These are phyloP conservation scores for Drosophila sp. DNA, from an alignment of 1,140 invertebrate genomes.

Conservation along the genomic window DNA sequence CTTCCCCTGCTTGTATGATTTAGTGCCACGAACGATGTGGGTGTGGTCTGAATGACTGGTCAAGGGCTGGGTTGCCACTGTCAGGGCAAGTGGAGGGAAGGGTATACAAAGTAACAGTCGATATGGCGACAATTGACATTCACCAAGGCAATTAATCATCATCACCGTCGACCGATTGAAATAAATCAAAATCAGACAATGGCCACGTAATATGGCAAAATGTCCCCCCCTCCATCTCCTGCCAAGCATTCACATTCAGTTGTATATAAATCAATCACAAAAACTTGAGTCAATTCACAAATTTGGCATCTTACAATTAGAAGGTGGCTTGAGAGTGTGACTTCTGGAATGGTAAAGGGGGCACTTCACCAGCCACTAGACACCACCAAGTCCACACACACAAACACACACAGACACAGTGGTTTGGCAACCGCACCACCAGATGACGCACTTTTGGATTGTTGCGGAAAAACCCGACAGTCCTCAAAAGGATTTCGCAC, in stretches of 20 bases:
- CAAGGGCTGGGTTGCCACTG: background rate
- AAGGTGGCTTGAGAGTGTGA: constrained; percentile 1
- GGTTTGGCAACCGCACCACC: constrained; percentile 32
- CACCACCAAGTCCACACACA: background rate
- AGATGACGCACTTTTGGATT: constrained; percentile 55
- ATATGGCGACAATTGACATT: constrained; percentile 69
- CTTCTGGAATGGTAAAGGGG: background rate
- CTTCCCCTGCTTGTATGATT: too few species aligned
- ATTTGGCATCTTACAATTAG: constrained; percentile 26
- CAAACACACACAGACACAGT: background rate
- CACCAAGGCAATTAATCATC: constrained; percentile 78
- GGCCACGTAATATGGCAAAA: constrained; percentile 13
- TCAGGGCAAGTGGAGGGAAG: background rate
- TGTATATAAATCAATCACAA: background rate
- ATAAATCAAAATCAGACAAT: constrained; percentile 79
- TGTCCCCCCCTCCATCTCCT: background rate
- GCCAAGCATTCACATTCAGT: too few species aligned
- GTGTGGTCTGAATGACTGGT: constrained; percentile 8
- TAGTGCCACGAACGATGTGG: background rate
- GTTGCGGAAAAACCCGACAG: constrained; percentile 41
- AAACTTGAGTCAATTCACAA: background rate
- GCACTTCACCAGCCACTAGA: too few species aligned
- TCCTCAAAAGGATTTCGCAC: constrained; percentile 34
- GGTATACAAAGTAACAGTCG: background rate
- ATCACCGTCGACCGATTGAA: constrained; percentile 71